These are phyloP conservation scores for Macrosteles quadrilineatus DNA, from an alignment of 1,140 invertebrate genomes.

Conservation along the genomic window DNA sequence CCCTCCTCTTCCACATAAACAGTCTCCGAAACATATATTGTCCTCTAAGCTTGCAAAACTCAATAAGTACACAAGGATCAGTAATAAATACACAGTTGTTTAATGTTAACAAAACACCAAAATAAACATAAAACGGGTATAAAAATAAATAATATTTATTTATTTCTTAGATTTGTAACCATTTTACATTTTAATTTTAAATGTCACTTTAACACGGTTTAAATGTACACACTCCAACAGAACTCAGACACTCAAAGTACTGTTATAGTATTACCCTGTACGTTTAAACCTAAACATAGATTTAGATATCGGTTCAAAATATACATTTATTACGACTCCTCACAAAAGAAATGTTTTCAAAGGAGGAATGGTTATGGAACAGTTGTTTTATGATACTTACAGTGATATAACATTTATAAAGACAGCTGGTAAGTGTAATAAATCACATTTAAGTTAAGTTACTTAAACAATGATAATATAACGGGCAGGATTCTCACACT, in stretches of 20 bases:
- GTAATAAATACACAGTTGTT: neutral
- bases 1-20: no score
- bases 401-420: neutral
- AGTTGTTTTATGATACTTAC: neutral
- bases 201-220: neutral
- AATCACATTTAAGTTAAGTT: neutral
- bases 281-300: slow-evolving; percentile 6
- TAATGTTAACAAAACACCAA: neutral
- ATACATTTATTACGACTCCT: neutral
- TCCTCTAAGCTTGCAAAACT: no score
- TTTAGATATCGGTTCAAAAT: slow-evolving; percentile 2
- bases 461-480: neutral
- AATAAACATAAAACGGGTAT: neutral
- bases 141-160: slow-evolving; percentile 21
- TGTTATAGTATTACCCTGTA: slow-evolving; percentile 8
- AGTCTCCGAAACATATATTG: no score
- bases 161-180: slow-evolving; percentile 15
- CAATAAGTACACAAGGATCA: no score
- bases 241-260: neutral
- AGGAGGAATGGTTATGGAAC: neutral
- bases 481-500: neutral
- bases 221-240: neutral
- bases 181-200: neutral
- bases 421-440: neutral
- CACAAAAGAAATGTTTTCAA: neutral